Base-by-base conservation (phyloP, 2,888 invertebrate species). In the Heliothis peltigera region DNA sequence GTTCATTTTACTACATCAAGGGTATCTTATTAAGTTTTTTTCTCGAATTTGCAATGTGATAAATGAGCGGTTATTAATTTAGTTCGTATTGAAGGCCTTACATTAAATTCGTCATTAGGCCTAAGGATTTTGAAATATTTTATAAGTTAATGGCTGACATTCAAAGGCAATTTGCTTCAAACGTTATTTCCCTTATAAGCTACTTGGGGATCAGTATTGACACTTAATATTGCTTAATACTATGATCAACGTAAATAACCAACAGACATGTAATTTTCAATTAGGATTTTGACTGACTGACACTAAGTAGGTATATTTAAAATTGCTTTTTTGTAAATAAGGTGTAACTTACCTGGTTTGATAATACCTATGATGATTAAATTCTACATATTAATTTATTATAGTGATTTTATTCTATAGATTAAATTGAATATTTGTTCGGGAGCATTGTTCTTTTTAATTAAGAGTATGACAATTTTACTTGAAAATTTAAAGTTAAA, bases 31-130 rank as follows among this genome's bases (percentile, higher is more conserved):
- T 51, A 61, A 42, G 43, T 51, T 65, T 72, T n/a, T 72, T 78
- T 65, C 52, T 57, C 2, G 44, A 73, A 70, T 66, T 67, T 66
- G 51, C 69, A 46, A 60, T 28, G 64, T 78, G 66, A 79, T 75
- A 70, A 78, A 80, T 78, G 54, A 63, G 52, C 35, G 54, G 57
- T 73, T 70, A 73, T 78, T 78, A 77, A 77, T 80, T 75, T 68
- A 22, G 63, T 61, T 43, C 25, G 17, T 51, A 60, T 32, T 55
- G 68, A 75, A 68, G 79, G 70, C 28, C 46, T 35, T 1, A 7
- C 22, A 63, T 65, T 62, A 67, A 65, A 61, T 75, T 44, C 49
- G 12, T 73, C 65, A 77, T 63, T 64, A 72, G 61, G 60, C 52
- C 62, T 76, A 69, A 54, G 61, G 57, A 54, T 79, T 76, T 53